Evolutionary conservation across 2,797 vertebrate species (phyloP).

Genomic region (Pelodytes ibericus): DNA sequence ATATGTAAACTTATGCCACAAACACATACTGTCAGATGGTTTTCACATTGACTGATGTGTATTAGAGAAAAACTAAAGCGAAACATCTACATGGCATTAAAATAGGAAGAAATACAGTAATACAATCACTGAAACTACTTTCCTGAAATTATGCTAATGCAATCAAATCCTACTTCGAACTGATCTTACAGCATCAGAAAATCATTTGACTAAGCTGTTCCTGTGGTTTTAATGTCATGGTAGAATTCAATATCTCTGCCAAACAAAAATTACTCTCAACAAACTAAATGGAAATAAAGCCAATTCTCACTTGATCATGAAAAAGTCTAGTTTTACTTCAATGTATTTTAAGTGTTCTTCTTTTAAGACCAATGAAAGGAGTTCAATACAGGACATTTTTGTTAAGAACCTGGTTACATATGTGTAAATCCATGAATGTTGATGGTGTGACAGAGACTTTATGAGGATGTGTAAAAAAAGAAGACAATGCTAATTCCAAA

Average conservation of each 20-base stretch:
- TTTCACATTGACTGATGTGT: no score
- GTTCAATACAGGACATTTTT: no score
- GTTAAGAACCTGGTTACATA: no score
- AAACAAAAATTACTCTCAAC: constrained; percentile 20
- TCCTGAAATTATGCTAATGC: constrained; percentile 60
- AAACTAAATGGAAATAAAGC: constrained; percentile 6
- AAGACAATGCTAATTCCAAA: no score
- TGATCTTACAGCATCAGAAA: constrained; percentile 49
- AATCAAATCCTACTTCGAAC: constrained; percentile 49
- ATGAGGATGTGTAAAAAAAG: no score
- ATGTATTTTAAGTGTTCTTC: not conserved
- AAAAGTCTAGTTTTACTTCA: not conserved
- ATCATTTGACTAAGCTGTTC: constrained; percentile 42
- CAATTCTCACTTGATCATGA: constrained; percentile 2
- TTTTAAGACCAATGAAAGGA: not conserved
- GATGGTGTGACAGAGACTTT: no score
- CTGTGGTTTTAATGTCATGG: constrained; percentile 43
- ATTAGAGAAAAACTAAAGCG: not conserved
- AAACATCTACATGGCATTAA: constrained; percentile 15
- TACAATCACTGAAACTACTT: constrained; percentile 41
- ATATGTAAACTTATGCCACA: no score
- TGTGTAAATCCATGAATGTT: no score
- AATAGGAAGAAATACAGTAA: constrained; percentile 20
- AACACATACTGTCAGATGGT: no score
- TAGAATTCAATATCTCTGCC: constrained; percentile 24